Evolutionary conservation across 2,888 invertebrate species (phyloP), one percentile per base, ranked within the genome.

Genomic region (Drosophila histrio): DNA sequence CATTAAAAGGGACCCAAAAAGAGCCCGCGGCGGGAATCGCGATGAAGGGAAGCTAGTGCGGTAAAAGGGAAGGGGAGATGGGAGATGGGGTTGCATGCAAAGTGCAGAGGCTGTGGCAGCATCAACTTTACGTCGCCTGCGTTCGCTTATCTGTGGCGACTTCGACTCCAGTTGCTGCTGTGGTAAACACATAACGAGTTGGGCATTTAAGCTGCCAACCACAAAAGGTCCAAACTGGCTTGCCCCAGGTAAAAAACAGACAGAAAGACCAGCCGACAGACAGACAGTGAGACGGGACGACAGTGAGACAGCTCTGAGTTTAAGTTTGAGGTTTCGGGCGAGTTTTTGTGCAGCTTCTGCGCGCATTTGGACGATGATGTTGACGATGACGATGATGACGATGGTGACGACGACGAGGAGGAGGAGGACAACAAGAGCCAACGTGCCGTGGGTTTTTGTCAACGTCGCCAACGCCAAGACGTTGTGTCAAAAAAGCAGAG

Each of bases 291-390:
- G 19, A 30, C 7, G 15, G 47, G 9, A 1, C 4, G 15, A 24
- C 4, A 26, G 56, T 47, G 43, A 22, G 41, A 63, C 56, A 26
- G 49, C 50, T 50, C 53, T 36, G 41, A 49, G 22, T 50, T 56
- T 47, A 24, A 47, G 68, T 66, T 63, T 68, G 68, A 54, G 60
- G 72, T 57, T 62, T 58, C 71, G 49, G 63, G 64, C 79, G 65
- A 79, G 79, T 79, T 79, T 79, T 83, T 81, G 80, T 76, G 83
- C 80, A 81, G 83, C 80, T 81, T 83, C 80, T 81, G 80, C 80
- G 83, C 75, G 80, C 80, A 79, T 80, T 82, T 68, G 60, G 62
- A 47, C 52, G 65, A 63, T 58, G 59, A 54, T 49, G 44, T 9
- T 46, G 52, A 64, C 34, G 36, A 54, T 46, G 39, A 54, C 19